Conservation (phyloP, 2,888 invertebrate genomes). For the Malachius bipustulatus region DNA sequence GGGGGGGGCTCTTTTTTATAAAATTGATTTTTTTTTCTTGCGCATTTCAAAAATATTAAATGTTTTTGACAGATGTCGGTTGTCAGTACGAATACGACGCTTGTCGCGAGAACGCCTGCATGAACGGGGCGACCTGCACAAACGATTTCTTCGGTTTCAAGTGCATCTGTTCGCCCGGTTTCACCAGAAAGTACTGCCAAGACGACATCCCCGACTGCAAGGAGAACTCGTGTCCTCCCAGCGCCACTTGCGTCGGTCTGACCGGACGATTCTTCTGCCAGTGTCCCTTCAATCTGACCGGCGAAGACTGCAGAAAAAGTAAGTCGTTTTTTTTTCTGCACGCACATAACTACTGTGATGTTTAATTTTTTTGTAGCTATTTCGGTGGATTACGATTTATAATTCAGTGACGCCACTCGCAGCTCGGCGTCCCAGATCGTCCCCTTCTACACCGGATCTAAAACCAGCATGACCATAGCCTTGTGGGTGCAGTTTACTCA, state of each 20-base stretch:
- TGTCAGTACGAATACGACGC: constrained; percentile 92
- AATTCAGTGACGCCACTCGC: constrained; percentile 88
- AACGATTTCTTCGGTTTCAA: constrained; percentile 77
- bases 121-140: constrained; percentile 84
- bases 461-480: constrained; percentile 74
- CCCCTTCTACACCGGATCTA: constrained; percentile 71
- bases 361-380: constrained; percentile 55
- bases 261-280: constrained; percentile 89
- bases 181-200: constrained; percentile 69
- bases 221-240: constrained; percentile 87
- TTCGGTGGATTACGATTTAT: constrained; percentile 91
- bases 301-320: constrained; percentile 94
- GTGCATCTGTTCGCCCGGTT: constrained; percentile 76
- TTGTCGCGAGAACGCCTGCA: constrained; percentile 79
- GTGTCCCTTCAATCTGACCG: constrained; percentile 93
- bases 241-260: constrained; percentile 83
- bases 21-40: no score
- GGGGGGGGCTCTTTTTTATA: no score
- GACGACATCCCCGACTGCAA: constrained; percentile 85
- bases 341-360: constrained; percentile 13
- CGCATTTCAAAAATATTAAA: no score
- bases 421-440: constrained; percentile 86
- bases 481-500: constrained; percentile 95
- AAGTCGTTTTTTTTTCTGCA: constrained; percentile 30
- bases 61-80: constrained; percentile 54